Conservation (phyloP, 2,888 invertebrate genomes). For the Cheilosia urbana region DNA sequence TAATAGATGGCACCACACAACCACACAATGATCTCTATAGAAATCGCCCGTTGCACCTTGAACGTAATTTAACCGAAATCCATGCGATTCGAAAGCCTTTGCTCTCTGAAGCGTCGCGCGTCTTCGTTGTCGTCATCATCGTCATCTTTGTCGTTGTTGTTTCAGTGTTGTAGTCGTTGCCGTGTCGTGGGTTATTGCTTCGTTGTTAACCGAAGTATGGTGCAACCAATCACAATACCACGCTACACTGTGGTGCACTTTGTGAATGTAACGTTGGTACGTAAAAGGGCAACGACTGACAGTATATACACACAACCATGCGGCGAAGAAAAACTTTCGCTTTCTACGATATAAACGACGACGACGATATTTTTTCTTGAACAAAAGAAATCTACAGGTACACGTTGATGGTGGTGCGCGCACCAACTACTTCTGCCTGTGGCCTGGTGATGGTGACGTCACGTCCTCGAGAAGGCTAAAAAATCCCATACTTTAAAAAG, state of each 20-base stretch:
- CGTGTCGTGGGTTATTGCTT: constrained; percentile 56
- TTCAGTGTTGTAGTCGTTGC: constrained; percentile 27
- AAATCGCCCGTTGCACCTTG: constrained; percentile 65
- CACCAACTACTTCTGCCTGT: neutral
- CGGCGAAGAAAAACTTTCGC: constrained; percentile 69
- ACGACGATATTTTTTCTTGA: constrained; percentile 24
- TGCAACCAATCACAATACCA: constrained; percentile 49
- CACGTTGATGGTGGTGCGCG: neutral
- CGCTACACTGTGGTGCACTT: constrained; percentile 56
- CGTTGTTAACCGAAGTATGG: constrained; percentile 39
- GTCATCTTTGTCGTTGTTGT: constrained; percentile 2
- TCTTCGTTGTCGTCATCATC: constrained; percentile 28
- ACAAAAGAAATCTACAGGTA: constrained; percentile 52
- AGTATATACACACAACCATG: constrained; percentile 8
- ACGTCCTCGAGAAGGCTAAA: neutral
- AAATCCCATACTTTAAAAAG: constrained; percentile 7
- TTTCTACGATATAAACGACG: constrained; percentile 38
- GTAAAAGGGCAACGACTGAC: constrained; percentile 70
- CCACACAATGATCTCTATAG: constrained; percentile 59
- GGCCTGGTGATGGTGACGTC: constrained; percentile 3
- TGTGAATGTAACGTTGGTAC: constrained; percentile 59
- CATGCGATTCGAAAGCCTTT: constrained; percentile 44
- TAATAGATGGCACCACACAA: constrained; percentile 51
- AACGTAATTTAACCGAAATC: constrained; percentile 46
- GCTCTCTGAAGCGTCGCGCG: constrained; percentile 46